Conservation (phyloP, 2,113 vertebrate genomes). For the Nothocercus nigrocapillus region DNA sequence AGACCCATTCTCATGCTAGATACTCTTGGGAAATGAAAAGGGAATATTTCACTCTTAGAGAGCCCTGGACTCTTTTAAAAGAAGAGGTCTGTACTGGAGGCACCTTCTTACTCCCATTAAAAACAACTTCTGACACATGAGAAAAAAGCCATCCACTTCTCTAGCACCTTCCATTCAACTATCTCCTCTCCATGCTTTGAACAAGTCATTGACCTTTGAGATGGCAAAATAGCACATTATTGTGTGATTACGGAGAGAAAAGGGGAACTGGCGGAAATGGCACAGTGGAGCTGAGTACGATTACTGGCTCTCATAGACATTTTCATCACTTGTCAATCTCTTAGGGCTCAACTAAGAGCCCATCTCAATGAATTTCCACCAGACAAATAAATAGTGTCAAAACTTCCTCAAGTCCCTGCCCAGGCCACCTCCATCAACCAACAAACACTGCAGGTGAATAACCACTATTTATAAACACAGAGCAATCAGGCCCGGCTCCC, state of each 20-base stretch:
- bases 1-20: background rate
- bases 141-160: background rate
- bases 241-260: background rate
- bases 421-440: background rate
- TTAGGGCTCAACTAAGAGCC: background rate
- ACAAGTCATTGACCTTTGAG: background rate
- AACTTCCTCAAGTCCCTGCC: background rate
- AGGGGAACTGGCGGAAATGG: background rate
- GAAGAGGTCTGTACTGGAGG: background rate
- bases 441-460: background rate
- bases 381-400: background rate
- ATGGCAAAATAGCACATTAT: background rate
- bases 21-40: background rate
- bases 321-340: background rate
- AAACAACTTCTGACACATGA: background rate
- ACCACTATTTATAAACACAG: accelerated
- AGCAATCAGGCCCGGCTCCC: background rate
- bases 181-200: background rate
- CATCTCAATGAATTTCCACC: background rate
- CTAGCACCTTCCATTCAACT: background rate
- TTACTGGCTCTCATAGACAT: background rate
- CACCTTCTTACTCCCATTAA: background rate
- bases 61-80: background rate
- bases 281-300: background rate
- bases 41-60: background rate